These are phyloP conservation scores for Ictalurus punctatus DNA, from an alignment of 2,113 vertebrate genomes.

Conservation along the genomic window DNA sequence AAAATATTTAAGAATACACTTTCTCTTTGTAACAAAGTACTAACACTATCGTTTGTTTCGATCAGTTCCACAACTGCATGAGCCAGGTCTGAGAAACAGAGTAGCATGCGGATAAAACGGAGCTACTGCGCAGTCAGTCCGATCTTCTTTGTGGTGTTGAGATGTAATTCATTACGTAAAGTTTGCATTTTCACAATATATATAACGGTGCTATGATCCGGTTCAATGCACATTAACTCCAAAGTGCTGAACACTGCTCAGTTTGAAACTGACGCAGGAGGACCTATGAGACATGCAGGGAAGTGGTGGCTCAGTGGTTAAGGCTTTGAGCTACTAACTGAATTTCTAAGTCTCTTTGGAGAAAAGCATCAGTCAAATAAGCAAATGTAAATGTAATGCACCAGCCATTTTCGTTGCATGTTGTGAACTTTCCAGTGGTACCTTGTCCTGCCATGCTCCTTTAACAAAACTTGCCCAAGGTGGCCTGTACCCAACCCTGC, in stretches of 20 bases:
- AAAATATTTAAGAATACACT: conserved; percentile 41
- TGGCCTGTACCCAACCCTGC: neutral
- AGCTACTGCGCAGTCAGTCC: conserved; percentile 49
- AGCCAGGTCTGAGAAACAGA: neutral
- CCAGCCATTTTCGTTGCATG: neutral
- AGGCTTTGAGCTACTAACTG: neutral
- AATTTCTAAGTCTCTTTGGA: neutral
- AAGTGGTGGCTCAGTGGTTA: neutral
- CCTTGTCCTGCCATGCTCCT: neutral
- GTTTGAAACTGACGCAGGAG: neutral
- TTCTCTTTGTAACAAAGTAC: conserved; percentile 28
- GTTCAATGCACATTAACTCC: neutral
- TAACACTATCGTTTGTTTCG: conserved; percentile 12
- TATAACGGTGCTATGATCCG: neutral
- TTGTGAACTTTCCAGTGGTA: neutral
- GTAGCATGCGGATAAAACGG: neutral
- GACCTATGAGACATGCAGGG: neutral
- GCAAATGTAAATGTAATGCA: neutral
- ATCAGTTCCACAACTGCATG: conserved; percentile 8
- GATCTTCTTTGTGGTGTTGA: conserved; percentile 6
- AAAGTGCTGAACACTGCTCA: neutral
- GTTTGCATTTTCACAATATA: neutral
- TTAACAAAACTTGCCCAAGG: neutral
- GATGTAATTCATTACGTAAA: neutral
- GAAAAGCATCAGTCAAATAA: neutral